A percentile compares a stretch with the other conserved stretches of the same genome.
Evolutionary conservation across 2,113 vertebrate species (phyloP).

Genomic region (Macaca fascicularis): T2T-MFA8v1.1 NC_088385.1:70711001-70711500

Average conservation of each 20-base stretch:
- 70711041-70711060: background rate
- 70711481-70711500: background rate
- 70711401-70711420: too few relatives aligned
- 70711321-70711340: too few relatives aligned
- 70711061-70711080: background rate
- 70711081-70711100: background rate
- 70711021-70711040: background rate
- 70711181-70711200: background rate
- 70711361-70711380: too few relatives aligned
- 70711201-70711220: background rate
- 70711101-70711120: background rate
- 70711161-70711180: background rate
- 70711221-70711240: too few relatives aligned
- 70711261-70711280: too few relatives aligned
- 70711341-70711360: too few relatives aligned
- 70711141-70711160: background rate
- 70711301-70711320: too few relatives aligned
- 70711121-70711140: background rate
- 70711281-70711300: too few relatives aligned
- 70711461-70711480: background rate
- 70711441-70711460: background rate
- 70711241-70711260: too few relatives aligned
- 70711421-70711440: background rate
- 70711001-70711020: background rate
- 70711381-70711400: too few relatives aligned